Evolutionary conservation across 2,113 vertebrate genomes (phyloP).

Genomic region (Callocephalon fimbriatum): DNA sequence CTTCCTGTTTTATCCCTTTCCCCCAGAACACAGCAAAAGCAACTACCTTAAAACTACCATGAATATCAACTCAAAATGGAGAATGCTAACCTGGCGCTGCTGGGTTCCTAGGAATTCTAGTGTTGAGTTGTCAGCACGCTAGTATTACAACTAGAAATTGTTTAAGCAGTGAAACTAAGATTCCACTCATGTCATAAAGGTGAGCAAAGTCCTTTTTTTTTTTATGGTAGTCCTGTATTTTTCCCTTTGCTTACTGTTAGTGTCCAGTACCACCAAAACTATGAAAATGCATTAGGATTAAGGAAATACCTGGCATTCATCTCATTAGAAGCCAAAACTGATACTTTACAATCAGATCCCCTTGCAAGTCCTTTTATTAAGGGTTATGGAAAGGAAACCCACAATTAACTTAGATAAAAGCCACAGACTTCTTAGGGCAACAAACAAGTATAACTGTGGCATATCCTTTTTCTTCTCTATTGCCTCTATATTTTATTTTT

Average conservation of each 20-base stretch:
- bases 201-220: background rate
- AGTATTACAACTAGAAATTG: background rate
- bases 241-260: background rate
- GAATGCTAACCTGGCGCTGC: background rate
- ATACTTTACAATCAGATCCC: background rate
- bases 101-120: background rate
- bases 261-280: background rate
- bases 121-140: background rate
- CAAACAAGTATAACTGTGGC: background rate
- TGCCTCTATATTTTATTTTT: background rate
- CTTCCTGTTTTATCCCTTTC: background rate
- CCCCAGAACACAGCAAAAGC: background rate
- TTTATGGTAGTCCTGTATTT: background rate
- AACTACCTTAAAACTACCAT: background rate
- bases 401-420: background rate
- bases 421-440: background rate
- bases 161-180: background rate
- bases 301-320: background rate
- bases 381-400: background rate
- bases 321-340: background rate
- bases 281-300: background rate
- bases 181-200: rapidly evolving
- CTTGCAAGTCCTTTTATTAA: background rate
- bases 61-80: background rate
- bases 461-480: background rate